Base-by-base conservation (phyloP, 2,113 vertebrate genomes). In the Osmerus mordax region DNA sequence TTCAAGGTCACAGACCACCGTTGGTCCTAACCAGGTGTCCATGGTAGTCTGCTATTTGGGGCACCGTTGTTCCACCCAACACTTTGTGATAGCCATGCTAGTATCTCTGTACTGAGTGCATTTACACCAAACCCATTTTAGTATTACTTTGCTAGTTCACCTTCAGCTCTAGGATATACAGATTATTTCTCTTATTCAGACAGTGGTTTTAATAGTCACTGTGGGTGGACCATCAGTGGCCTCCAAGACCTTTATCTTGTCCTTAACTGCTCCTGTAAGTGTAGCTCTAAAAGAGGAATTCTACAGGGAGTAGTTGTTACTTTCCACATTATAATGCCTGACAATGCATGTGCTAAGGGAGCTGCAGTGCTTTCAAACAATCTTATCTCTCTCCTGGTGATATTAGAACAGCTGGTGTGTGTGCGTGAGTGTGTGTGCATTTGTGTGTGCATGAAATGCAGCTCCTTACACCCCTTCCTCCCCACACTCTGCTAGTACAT, bases 1-100 rank as follows among this genome's bases (percentile, higher is more conserved):
- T 86, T 86, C 87, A 92, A 89, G 92, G 92, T 91, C 91, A 71
- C 51, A 28, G 79, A 82, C 75, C 70, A 70, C 72, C 79, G 69
- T 78, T 85, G 81, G 75, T 81, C 78, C 76, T 63, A 54, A 77
- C 76, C 69, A 52, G 36, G 52, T 66, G 78, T 51, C 64, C 65
- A 29, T 63, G 81, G 71, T 75, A 71, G 66, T 79, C 60, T 36
- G 64, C 70, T 78, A 70, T 70, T 67, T 72, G 63, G 73, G 71
- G 72, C 64, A 0, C 53, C 63, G 73, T 72, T 2, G 71, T 69
- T 79, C 70, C 70, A 25, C 25, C 15, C 41, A 14, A 3, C 4
- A 13, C 60, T 16, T 12, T 25, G 21, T 62, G 13, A 21, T 9
- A 62, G 15, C 25, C 11, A 15, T 28, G 28, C 13, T 28, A 15